Base-by-base conservation (phyloP, 2,797 vertebrate genomes). In the Pseudocheirus occidentalis region DNA sequence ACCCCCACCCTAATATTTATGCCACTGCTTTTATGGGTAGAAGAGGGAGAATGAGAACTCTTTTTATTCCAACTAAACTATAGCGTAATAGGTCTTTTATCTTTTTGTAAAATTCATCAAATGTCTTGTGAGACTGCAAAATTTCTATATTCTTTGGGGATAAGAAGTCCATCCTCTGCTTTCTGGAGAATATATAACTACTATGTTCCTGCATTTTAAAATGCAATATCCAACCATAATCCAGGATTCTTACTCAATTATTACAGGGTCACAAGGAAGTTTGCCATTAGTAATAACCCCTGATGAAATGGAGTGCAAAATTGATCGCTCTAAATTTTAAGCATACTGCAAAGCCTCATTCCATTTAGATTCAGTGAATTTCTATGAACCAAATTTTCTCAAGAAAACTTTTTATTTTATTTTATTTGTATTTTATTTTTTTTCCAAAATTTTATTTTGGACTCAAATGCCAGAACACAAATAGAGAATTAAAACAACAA, bases 291-390 rank as follows among this genome's bases (percentile, higher is more conserved):
- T 59, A 92, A 96, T 94, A 52, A 31, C 4, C n/a, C 90, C 7
- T 90, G 57, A 24, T 34, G 95, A 92, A 90, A 27, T 93, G 27
- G 12, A 92, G 14, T 93, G 21, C 24, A 95, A 94, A 92, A 57
- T 50, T 95, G 62, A 93, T 55, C 73, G 73, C 81, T 59, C 2
- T 95, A 16, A 31, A 95, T 28, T 92, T 94, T 94, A 94, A 59
- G 93, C 54, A 97, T 95, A 95, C 55, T 93, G 90, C 92, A 97
- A 96, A 95, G 93, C 94, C 59, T 95, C 95, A 95, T 95, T 97
- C 52, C 52, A 95, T 94, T 54, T 92, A 73, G 96, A 95, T 73
- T 96, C 55, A 6, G 34, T 55, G 13, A 97, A 0, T 2, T 58
- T 92, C 95, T 97, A 94, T 95, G 97, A 97, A 54, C 53, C 53